A percentile compares a stretch with the other conserved stretches of the same genome.
Evolutionary conservation across 2,888 invertebrate genomes (phyloP).

Genomic region (Mantis religiosa): DNA sequence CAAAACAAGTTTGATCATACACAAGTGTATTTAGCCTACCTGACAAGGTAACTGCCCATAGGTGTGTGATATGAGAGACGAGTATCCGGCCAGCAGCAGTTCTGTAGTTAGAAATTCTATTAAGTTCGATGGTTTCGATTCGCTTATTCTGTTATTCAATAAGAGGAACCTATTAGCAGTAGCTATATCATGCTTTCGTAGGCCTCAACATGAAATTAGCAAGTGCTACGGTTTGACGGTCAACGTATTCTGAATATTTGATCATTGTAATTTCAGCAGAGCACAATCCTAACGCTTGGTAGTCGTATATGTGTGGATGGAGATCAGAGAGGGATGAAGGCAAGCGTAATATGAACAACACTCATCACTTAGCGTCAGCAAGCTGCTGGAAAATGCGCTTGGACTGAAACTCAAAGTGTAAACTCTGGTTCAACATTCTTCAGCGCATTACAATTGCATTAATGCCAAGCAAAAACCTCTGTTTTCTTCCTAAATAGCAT

Average conservation of each 20-base stretch:
- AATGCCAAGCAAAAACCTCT: not conserved
- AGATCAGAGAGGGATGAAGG: not conserved
- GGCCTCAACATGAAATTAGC: not conserved
- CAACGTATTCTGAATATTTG: not conserved
- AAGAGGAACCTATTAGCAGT: not conserved
- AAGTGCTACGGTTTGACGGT: not conserved
- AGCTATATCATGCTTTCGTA: not conserved
- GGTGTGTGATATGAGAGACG: too few relatives aligned
- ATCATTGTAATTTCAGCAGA: not conserved
- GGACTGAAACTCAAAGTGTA: not conserved
- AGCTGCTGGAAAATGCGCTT: not conserved
- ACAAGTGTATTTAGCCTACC: too few relatives aligned
- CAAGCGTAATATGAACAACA: not conserved
- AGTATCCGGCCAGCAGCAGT: not conserved
- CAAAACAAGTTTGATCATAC: too few relatives aligned
- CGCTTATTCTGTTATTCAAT: not conserved
- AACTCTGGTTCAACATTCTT: not conserved
- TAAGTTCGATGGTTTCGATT: not conserved
- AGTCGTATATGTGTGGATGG: not conserved
- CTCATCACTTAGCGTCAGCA: not conserved
- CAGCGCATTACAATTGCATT: not conserved
- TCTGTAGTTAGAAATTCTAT: not conserved
- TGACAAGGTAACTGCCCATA: too few relatives aligned
- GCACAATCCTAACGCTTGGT: not conserved
- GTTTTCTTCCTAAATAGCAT: not conserved